Conservation (phyloP, 2,113 vertebrate species). For the Hyperopisus bebe region DNA sequence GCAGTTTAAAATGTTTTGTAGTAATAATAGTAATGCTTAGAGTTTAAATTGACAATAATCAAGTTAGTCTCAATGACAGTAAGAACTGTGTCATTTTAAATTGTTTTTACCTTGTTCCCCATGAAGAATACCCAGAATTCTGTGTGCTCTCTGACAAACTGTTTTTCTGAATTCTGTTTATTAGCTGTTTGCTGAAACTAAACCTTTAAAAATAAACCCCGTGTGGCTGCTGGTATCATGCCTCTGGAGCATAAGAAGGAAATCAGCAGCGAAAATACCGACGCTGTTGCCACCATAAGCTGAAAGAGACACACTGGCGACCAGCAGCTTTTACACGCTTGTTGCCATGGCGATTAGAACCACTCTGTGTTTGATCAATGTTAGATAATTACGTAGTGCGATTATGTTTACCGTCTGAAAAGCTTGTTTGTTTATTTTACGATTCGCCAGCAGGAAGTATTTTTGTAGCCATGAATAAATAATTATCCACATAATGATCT, state of each 20-base stretch:
- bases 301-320: conserved; percentile 33
- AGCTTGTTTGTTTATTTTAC: conserved; percentile 58
- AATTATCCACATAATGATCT: conserved; percentile 36
- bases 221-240: background rate
- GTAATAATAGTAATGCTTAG: background rate
- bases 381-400: conserved; percentile 53
- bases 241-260: background rate
- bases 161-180: background rate
- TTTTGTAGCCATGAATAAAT: conserved; percentile 55
- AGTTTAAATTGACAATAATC: background rate
- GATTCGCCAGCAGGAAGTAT: conserved; percentile 53
- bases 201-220: background rate
- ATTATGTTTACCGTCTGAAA: conserved; percentile 59
- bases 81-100: background rate
- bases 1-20: background rate
- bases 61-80: background rate
- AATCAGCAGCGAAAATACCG: background rate
- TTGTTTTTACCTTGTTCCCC: background rate
- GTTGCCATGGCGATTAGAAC: conserved; percentile 52
- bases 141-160: background rate
- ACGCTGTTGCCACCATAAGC: conserved; percentile 36
- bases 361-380: conserved; percentile 51
- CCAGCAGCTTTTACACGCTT: conserved; percentile 33
- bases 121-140: background rate
- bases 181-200: background rate